Conservation (phyloP, 1,140 invertebrate species). For the Octopus bimaculoides region DNA sequence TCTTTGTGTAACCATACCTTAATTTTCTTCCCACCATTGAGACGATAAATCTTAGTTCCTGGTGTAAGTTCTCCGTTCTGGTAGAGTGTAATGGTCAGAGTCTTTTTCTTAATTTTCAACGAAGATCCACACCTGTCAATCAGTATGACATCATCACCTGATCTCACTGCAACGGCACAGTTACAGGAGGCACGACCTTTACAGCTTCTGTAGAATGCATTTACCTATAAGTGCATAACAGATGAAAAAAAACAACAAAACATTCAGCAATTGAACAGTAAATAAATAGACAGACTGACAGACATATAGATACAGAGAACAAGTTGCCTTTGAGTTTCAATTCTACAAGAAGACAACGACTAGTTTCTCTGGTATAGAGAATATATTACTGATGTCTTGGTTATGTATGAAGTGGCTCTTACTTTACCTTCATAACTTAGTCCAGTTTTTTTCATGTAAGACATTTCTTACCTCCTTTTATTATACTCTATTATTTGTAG, state of each 20-base stretch:
- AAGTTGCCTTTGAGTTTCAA: neutral
- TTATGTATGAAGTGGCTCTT: too few relatives aligned
- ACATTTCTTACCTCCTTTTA: too few relatives aligned
- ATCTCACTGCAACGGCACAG: constrained; percentile 41
- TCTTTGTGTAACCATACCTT: constrained; percentile 21
- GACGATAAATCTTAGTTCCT: constrained; percentile 23
- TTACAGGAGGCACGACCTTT: constrained; percentile 31
- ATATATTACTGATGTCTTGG: neutral
- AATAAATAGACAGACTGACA: neutral
- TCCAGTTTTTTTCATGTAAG: too few relatives aligned
- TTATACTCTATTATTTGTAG: too few relatives aligned
- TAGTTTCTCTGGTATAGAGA: neutral
- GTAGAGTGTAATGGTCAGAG: constrained; percentile 27
- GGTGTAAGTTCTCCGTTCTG: constrained; percentile 22
- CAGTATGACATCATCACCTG: constrained; percentile 42
- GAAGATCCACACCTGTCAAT: constrained; percentile 32
- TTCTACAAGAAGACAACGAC: neutral
- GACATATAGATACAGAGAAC: neutral
- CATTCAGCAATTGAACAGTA: neutral
- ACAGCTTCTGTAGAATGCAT: constrained; percentile 23
- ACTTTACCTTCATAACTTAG: too few relatives aligned
- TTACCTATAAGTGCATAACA: constrained; percentile 13
- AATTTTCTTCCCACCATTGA: constrained; percentile 31
- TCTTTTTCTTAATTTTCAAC: constrained; percentile 1
- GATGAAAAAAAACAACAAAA: neutral